These are phyloP conservation scores for Platygyra sinensis DNA, from an alignment of 64 coral and sea anemone genomes.

Conservation along the genomic window DNA sequence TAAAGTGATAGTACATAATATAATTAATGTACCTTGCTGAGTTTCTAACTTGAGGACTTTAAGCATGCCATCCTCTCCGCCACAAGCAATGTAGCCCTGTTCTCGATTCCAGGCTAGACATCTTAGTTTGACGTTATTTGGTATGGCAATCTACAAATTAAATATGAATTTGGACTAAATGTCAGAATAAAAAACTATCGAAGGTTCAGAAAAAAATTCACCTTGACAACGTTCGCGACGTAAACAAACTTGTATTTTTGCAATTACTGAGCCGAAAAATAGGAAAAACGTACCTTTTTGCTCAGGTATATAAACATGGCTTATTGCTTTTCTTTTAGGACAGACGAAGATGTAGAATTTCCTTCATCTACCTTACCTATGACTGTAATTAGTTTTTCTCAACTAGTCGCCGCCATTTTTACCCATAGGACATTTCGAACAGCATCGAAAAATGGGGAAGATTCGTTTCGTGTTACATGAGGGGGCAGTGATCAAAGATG, in stretches of 20 bases:
- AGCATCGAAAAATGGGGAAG: neutral
- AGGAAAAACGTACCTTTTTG: conserved; percentile 81
- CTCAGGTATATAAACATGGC: conserved; percentile 99
- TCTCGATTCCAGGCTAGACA: conserved; percentile 97
- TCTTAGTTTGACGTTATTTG: conserved; percentile 92
- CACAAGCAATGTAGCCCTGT: conserved; percentile 94
- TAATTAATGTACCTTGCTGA: too few species aligned
- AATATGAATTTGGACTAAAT: neutral
- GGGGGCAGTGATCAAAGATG: neutral
- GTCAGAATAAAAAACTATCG: neutral
- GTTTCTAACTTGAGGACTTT: too few species aligned
- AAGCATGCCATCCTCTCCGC: conserved; percentile 84
- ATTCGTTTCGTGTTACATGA: neutral
- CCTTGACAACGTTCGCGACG: conserved; percentile 82
- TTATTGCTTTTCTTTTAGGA: neutral
- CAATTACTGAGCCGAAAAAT: neutral
- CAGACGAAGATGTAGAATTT: neutral
- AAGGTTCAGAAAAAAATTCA: neutral
- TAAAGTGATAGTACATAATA: too few species aligned
- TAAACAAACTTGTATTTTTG: conserved; percentile 59
- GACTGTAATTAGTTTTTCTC: neutral
- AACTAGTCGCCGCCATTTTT: neutral
- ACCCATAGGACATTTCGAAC: conserved; percentile 14
- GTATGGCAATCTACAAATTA: conserved; percentile 90
- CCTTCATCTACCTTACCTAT: neutral